Evolutionary conservation across 2,797 vertebrate species (phyloP).

Genomic region (Myiothlypis coronata): DNA sequence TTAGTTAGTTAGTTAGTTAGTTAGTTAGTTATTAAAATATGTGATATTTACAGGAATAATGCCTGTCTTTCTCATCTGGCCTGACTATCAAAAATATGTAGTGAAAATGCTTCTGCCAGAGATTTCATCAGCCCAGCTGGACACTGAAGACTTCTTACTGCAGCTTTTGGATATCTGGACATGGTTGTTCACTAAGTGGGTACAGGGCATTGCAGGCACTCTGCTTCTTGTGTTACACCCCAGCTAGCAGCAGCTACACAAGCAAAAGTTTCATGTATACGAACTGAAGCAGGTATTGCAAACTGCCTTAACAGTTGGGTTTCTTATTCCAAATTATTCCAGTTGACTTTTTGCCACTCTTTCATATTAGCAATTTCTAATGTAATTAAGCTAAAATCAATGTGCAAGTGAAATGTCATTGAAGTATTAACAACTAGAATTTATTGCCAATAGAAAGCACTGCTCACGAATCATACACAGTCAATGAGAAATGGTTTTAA

Average conservation of each 20-base stretch:
- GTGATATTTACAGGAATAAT: not conserved
- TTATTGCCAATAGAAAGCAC: slow-evolving; percentile 3
- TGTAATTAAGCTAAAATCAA: slow-evolving; percentile 30
- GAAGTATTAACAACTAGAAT: slow-evolving; percentile 1
- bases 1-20: not conserved
- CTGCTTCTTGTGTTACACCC: not conserved
- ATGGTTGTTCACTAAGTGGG: not conserved
- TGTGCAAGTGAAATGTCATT: slow-evolving; percentile 23
- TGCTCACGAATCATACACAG: not conserved
- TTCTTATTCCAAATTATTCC: not conserved
- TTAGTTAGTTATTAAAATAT: not conserved
- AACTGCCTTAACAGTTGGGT: not conserved
- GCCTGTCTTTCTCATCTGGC: not conserved
- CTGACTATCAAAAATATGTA: not conserved
- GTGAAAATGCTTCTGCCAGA: not conserved
- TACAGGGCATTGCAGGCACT: not conserved
- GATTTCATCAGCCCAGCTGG: not conserved
- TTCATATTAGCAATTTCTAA: not conserved
- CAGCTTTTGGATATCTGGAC: not conserved
- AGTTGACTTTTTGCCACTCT: not conserved
- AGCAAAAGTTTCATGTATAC: not conserved
- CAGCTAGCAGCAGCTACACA: not conserved
- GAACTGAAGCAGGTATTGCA: not conserved
- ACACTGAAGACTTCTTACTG: not conserved
- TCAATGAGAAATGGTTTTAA: not conserved